phyloP scores from a whole-genome alignment of 2,888 invertebrate genomes.

The Pachycephus smyrnensis region DNA sequence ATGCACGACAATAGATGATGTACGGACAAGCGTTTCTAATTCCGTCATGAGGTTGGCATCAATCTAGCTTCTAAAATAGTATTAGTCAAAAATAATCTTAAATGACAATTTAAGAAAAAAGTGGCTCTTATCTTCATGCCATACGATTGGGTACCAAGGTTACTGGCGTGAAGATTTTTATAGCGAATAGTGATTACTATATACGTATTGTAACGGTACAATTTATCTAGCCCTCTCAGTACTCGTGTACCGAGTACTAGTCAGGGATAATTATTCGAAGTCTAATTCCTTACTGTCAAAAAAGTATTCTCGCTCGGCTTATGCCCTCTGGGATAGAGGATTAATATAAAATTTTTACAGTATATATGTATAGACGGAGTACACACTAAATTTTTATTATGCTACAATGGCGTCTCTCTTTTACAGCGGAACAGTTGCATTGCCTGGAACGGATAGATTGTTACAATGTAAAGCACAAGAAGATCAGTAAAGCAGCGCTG shows the following conservation, averaged over 20 bases:
- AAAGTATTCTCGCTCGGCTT: too few species aligned
- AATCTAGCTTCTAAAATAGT: background rate
- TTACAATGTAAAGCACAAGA: background rate
- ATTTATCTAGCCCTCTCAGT: too few species aligned
- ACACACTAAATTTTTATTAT: too few species aligned
- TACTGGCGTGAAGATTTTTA: background rate
- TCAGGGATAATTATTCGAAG: too few species aligned
- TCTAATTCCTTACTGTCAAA: too few species aligned
- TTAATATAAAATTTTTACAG: too few species aligned
- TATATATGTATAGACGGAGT: too few species aligned
- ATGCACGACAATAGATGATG: background rate
- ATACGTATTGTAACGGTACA: too few species aligned
- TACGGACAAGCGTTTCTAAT: background rate
- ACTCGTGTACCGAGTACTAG: too few species aligned
- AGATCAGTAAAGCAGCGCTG: background rate
- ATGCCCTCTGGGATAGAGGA: too few species aligned
- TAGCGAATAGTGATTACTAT: background rate
- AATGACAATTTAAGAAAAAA: background rate
- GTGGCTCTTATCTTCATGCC: background rate
- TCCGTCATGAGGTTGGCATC: background rate
- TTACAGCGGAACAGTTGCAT: background rate
- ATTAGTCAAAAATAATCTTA: background rate
- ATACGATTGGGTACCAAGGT: background rate
- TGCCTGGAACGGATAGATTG: background rate
- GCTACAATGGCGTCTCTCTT: background rate